These are phyloP conservation scores for Tineola bisselliella DNA, from an alignment of 2,888 invertebrate genomes.

Conservation along the genomic window DNA sequence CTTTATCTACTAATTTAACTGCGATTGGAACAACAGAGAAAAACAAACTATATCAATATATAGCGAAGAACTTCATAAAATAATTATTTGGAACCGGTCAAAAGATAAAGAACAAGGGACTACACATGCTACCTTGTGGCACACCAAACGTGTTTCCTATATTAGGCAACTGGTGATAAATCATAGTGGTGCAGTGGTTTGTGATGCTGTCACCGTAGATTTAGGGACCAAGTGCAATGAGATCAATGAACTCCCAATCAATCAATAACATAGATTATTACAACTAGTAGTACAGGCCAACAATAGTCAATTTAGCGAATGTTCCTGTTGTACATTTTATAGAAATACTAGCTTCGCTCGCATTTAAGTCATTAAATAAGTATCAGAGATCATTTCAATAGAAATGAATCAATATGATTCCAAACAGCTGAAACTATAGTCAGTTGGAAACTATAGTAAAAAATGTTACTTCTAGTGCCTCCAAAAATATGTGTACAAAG, in stretches of 20 bases:
- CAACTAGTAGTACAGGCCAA: conserved; percentile 6
- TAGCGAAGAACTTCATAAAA: no score
- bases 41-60: no score
- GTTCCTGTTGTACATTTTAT: not conserved
- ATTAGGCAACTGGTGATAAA: conserved; percentile 7
- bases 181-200: conserved; percentile 9
- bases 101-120: not conserved
- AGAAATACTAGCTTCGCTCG: no score
- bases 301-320: conserved; percentile 8
- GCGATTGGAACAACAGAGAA: no score
- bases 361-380: no score
- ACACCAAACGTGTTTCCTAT: conserved; percentile 2
- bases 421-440: no score
- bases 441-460: no score
- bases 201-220: conserved; percentile 7
- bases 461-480: no score
- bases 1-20: not conserved
- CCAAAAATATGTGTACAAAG: no score
- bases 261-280: not conserved
- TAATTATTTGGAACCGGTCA: not conserved
- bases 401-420: no score
- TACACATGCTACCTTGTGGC: not conserved
- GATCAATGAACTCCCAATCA: conserved; percentile 8
- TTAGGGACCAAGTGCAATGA: conserved; percentile 6
- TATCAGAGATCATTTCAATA: no score